Conservation (phyloP, 2,113 vertebrate species). For the Ptilonorhynchus violaceus region DNA sequence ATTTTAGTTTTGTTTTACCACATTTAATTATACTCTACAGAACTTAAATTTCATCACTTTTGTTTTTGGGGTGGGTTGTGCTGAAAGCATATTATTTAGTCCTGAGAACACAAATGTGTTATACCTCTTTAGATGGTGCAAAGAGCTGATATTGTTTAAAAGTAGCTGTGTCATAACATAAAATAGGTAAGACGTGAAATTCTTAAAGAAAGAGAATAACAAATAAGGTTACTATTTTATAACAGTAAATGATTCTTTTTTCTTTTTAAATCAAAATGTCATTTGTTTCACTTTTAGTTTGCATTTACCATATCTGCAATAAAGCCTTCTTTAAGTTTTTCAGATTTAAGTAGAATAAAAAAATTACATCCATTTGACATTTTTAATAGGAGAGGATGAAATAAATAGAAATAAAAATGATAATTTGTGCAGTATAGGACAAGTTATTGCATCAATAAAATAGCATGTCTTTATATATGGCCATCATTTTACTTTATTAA, state of each 20-base stretch:
- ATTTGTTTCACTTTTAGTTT: background rate
- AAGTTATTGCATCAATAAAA: constrained; percentile 30
- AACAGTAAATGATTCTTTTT: background rate
- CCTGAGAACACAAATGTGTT: background rate
- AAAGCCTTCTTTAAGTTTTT: background rate
- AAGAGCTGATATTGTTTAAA: background rate
- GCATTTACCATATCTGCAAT: background rate
- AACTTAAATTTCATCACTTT: background rate
- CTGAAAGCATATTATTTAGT: background rate
- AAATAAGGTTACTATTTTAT: background rate
- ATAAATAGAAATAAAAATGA: constrained; percentile 29
- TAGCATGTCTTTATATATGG: background rate
- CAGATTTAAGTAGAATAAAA: background rate
- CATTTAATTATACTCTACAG: background rate
- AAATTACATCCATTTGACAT: background rate
- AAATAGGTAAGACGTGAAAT: background rate
- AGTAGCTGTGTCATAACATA: background rate
- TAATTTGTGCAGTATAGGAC: background rate
- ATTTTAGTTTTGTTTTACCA: background rate
- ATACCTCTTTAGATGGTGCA: background rate
- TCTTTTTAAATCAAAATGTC: background rate
- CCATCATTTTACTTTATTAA: constrained; percentile 38
- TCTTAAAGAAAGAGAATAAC: background rate
- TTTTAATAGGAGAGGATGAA: background rate
- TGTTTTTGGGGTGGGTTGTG: background rate